Conservation (phyloP, 2,113 vertebrate species). For the Phyllopteryx taeniolatus region DNA sequence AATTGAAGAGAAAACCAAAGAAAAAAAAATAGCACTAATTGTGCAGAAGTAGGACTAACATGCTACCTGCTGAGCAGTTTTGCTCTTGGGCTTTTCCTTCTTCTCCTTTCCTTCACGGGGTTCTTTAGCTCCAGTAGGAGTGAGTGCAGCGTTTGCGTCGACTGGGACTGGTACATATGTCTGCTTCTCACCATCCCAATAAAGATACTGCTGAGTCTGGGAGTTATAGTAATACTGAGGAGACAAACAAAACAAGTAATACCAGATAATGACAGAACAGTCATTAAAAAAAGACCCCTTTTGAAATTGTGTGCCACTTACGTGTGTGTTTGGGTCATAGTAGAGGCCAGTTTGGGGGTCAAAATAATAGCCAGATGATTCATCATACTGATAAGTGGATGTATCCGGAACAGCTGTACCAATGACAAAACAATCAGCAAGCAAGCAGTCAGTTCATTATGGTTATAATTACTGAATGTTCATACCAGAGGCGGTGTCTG, state of each 20-base stretch:
- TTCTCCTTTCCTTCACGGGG: constrained; percentile 84
- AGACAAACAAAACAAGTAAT: not conserved
- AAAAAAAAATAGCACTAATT: not conserved
- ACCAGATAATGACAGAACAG: not conserved
- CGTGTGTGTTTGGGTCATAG: constrained; percentile 95
- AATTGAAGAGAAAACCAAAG: not conserved
- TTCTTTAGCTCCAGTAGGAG: constrained; percentile 20
- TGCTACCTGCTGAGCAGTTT: constrained; percentile 93
- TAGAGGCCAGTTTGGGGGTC: constrained; percentile 92
- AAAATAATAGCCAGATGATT: constrained; percentile 96
- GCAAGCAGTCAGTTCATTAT: not conserved
- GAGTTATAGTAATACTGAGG: constrained; percentile 97
- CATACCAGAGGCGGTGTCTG: constrained; percentile 39
- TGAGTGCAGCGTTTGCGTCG: constrained; percentile 17
- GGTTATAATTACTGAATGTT: not conserved
- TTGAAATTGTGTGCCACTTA: constrained; percentile 53
- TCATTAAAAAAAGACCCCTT: not conserved
- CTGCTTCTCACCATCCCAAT: constrained; percentile 96
- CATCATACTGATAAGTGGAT: constrained; percentile 95
- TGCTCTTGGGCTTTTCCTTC: constrained; percentile 98
- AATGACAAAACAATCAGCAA: constrained; percentile 23
- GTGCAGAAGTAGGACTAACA: not conserved
- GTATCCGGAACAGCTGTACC: constrained; percentile 87
- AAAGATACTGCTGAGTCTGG: constrained; percentile 95
- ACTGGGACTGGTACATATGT: constrained; percentile 83